A percentile compares a stretch with the other conserved stretches of the same genome.
These are phyloP conservation scores for Xenopus laevis DNA, from an alignment of 2,113 vertebrate genomes.

Conservation along the genomic window DNA sequence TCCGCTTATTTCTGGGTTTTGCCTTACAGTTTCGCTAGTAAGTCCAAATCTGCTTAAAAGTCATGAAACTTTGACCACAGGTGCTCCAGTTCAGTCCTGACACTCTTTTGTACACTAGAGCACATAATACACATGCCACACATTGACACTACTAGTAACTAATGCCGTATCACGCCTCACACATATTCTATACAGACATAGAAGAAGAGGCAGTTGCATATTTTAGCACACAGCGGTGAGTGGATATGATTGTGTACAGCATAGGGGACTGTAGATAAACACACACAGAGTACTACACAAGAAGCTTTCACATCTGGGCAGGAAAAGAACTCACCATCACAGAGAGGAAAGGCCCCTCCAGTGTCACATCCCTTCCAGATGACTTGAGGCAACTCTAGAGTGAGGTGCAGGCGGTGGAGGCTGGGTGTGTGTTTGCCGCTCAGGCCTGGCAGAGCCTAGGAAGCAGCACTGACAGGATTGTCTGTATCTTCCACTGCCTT, in stretches of 20 bases:
- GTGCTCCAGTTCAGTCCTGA: too few species aligned
- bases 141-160: too few species aligned
- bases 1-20: too few species aligned
- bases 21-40: too few species aligned
- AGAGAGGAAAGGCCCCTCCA: slow-evolving; percentile 37
- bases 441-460: slow-evolving; percentile 43
- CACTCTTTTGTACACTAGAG: too few species aligned
- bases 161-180: too few species aligned
- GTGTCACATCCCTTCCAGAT: slow-evolving; percentile 32
- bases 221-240: too few species aligned
- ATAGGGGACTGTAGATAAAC: background rate
- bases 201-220: too few species aligned
- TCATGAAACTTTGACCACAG: too few species aligned
- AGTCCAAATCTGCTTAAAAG: too few species aligned
- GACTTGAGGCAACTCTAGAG: slow-evolving; percentile 28
- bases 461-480: slow-evolving; percentile 52
- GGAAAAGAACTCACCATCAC: slow-evolving; percentile 42
- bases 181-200: too few species aligned
- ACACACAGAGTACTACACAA: background rate
- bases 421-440: slow-evolving; percentile 24
- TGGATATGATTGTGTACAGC: background rate
- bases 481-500: slow-evolving; percentile 65
- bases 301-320: background rate
- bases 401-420: slow-evolving; percentile 23
- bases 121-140: too few species aligned